Conservation (phyloP, 1,140 invertebrate genomes). For the Reticulitermes speratus region DNA sequence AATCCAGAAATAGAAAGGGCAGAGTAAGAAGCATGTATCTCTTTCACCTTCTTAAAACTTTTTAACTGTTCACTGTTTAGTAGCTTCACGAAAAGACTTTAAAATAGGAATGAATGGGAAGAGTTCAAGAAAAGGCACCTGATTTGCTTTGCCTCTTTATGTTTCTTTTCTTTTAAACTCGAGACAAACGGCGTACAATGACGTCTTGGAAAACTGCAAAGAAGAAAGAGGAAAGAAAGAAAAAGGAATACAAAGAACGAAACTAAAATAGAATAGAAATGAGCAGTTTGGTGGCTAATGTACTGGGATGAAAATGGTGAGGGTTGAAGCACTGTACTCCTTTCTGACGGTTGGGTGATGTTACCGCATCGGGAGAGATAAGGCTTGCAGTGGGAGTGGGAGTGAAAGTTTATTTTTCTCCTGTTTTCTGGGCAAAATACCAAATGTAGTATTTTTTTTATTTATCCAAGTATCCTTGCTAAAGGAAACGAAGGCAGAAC, state of each 20-base stretch:
- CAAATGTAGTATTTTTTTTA: neutral
- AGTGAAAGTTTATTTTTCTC: neutral
- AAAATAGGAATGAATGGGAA: neutral
- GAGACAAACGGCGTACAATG: neutral
- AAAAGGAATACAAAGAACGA: neutral
- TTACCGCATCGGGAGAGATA: conserved; percentile 14
- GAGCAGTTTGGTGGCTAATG: conserved; percentile 14
- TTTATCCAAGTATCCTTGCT: neutral
- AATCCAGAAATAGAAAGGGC: conserved; percentile 10
- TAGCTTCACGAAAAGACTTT: neutral
- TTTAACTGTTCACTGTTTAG: conserved; percentile 8
- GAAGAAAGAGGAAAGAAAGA: neutral
- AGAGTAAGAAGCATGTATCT: neutral
- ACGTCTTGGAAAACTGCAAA: neutral
- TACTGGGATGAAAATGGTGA: conserved; percentile 1
- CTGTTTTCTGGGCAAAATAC: neutral
- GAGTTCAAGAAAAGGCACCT: conserved; percentile 2
- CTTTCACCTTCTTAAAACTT: neutral
- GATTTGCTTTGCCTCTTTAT: neutral
- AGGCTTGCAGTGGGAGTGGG: neutral
- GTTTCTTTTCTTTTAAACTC: neutral
- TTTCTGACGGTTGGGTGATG: neutral
- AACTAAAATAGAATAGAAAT: conserved; percentile 10
- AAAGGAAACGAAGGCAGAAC: neutral
- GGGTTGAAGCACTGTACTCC: neutral